A percentile compares a stretch with the other conserved stretches of the same genome.
These are phyloP conservation scores for Lucilia sericata DNA, from an alignment of 1,140 invertebrate genomes.

Conservation along the genomic window DNA sequence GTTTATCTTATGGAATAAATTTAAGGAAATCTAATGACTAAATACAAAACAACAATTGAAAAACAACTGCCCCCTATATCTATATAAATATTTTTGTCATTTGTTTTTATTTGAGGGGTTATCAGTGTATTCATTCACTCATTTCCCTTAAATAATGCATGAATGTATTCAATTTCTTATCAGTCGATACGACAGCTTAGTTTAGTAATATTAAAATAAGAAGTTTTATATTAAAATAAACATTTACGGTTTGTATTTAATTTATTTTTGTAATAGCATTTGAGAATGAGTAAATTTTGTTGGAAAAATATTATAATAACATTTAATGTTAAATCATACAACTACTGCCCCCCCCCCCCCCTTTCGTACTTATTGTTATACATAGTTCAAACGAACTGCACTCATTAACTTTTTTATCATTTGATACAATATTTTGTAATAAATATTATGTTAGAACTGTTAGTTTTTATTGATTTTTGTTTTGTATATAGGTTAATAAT, in stretches of 20 bases:
- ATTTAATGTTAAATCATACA: not conserved
- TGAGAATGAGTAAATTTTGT: not conserved
- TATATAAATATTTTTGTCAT: too few relatives aligned
- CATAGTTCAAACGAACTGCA: not conserved
- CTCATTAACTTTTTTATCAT: not conserved
- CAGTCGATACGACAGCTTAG: not conserved
- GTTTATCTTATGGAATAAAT: too few relatives aligned
- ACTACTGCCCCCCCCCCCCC: not conserved
- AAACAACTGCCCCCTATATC: too few relatives aligned
- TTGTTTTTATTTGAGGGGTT: not conserved
- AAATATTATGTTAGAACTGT: not conserved
- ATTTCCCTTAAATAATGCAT: not conserved
- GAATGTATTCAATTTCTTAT: not conserved
- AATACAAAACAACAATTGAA: too few relatives aligned
- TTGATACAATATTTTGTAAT: not conserved
- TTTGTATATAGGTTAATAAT: conserved; percentile 7
- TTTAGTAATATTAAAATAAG: not conserved
- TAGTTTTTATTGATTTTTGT: not conserved
- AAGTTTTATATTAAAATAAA: too few relatives aligned
- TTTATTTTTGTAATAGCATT: not conserved
- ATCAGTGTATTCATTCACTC: not conserved
- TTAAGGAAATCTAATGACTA: too few relatives aligned
- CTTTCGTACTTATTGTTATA: too few relatives aligned
- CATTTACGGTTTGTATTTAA: not conserved
- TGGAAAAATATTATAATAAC: not conserved